phyloP scores from a whole-genome alignment of 2,888 invertebrate species.

The Agriopis marginaria region DNA sequence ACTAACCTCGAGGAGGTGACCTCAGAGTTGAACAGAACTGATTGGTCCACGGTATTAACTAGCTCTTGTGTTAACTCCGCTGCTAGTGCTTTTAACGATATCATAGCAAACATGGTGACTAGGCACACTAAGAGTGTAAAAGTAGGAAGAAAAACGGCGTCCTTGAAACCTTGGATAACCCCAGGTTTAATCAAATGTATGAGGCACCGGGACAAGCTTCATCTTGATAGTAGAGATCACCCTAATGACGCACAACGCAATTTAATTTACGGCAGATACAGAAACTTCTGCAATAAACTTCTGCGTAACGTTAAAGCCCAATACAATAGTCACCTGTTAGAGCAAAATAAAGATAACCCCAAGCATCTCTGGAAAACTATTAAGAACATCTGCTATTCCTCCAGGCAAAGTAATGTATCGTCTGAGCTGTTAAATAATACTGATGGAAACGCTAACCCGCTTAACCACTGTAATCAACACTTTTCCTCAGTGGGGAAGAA shows the following conservation, averaged over 20 bases:
- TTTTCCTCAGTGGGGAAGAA: too few relatives aligned
- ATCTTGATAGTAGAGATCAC: background rate
- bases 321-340: too few relatives aligned
- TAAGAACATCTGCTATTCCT: background rate
- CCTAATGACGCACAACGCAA: background rate
- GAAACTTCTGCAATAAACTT: background rate
- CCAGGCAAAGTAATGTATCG: background rate
- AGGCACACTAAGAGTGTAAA: background rate
- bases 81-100: background rate
- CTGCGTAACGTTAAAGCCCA: too few relatives aligned
- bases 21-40: background rate
- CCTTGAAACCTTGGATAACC: too few relatives aligned
- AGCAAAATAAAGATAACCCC: too few relatives aligned
- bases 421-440: background rate
- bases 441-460: too few relatives aligned
- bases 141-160: background rate
- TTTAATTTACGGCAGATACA: background rate
- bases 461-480: too few relatives aligned
- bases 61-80: background rate
- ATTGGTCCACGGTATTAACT: background rate
- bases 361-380: too few relatives aligned
- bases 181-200: background rate
- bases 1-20: background rate
- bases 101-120: background rate
- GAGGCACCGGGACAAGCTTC: slow-evolving; percentile 4